Conservation (phyloP, 2,113 vertebrate species). For the Hypocryptadius cinnamomeus region DNA sequence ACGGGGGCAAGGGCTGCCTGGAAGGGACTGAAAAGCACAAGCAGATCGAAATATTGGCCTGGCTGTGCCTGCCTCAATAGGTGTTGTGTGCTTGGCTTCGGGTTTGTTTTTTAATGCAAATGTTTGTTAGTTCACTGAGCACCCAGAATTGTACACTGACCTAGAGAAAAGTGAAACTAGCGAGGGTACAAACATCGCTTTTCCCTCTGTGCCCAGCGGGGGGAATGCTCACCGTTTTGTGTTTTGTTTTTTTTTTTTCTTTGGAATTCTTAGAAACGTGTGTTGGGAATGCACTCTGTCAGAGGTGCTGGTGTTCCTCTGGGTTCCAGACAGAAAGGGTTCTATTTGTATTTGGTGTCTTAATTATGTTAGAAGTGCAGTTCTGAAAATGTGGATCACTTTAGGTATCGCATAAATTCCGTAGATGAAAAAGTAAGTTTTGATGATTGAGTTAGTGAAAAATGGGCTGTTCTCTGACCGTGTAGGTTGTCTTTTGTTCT, state of each 20-base stretch:
- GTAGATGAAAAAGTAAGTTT: conserved; percentile 16
- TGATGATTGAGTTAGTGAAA: background rate
- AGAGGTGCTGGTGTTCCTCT: background rate
- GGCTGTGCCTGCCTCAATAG: background rate
- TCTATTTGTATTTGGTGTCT: background rate
- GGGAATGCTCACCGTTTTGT: background rate
- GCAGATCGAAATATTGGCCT: conserved; percentile 3
- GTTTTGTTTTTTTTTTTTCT: background rate
- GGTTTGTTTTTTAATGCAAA: background rate
- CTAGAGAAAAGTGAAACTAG: background rate
- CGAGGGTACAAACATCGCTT: background rate
- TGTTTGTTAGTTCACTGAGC: background rate
- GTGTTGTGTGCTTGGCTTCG: background rate
- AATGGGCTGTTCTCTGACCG: background rate
- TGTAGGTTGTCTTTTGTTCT: conserved; percentile 8
- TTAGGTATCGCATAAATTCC: background rate
- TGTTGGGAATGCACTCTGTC: background rate
- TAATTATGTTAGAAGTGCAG: background rate
- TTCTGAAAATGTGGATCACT: background rate
- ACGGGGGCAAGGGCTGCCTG: conserved; percentile 11
- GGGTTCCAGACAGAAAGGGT: background rate
- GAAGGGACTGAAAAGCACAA: background rate
- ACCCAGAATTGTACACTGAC: background rate
- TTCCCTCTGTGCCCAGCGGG: background rate
- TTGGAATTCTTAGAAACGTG: background rate